Evolutionary conservation across 1,140 invertebrate genomes (phyloP), one percentile per base, ranked within the genome.

Genomic region (Drosophila simulans): DNA sequence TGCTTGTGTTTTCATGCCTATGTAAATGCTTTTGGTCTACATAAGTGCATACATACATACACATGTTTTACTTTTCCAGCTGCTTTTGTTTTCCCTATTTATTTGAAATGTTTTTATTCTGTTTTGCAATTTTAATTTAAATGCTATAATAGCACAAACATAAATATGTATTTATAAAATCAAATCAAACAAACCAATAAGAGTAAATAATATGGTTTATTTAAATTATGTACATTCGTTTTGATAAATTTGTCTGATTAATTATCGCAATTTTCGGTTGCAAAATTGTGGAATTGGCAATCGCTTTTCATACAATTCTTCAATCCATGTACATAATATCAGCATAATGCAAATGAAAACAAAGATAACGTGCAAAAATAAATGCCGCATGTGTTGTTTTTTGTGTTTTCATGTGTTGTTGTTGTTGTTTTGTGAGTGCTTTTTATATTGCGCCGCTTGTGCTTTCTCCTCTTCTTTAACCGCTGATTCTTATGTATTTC

Each of bases 401-500:
- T 59, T 37, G 31, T 39, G 11, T 37, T 37, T 53, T 35, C 11
- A 34, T 52, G 11, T 25, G 27, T 39, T 51, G 25, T 62, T 40
- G 25, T 62, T 40, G 20, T 39, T 65, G 17, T 37, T 51, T 46
- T 22, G 12, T 39, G 13, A 43, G n/a, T 45, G 46, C 27, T 62
- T 20, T 66, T 69, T 45, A 17, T 70, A 70, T 70, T 70, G 66
- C 66, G 64, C 69, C 52, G 51, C 64, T 70, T 51, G 56, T 48
- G 64, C 64, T 70, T 48, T 56, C 35, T 20, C 49, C 64, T 25
- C 8, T 25, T 54, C 15, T 42, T 65, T 35, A 7, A 10, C 17
- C 12, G 40, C 20, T 34, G 5, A 11, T 70, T 70, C 51, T 27
- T 70, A 57, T 57, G 4, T 69, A 49, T 20, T 20, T 2, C 34